Conservation (phyloP, 2,888 invertebrate species). For the Zygaena filipendulae region DNA sequence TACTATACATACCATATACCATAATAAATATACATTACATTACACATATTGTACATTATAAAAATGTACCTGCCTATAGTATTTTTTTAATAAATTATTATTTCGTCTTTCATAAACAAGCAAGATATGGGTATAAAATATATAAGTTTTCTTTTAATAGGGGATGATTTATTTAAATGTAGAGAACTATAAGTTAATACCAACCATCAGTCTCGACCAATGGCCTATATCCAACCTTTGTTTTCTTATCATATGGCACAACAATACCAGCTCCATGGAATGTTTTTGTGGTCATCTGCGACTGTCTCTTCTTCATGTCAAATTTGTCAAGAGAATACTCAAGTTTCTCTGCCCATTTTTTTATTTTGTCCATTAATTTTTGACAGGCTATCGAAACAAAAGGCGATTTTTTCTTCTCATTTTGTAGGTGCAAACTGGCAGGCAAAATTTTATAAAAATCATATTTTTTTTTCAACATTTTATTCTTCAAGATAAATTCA, state of each 20-base stretch:
- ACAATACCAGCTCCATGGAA: constrained; percentile 87
- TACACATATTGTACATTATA: too few relatives aligned
- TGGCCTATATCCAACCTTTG: constrained; percentile 86
- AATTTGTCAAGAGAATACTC: constrained; percentile 68
- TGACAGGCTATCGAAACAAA: constrained; percentile 72
- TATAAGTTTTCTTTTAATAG: too few relatives aligned
- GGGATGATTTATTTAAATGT: too few relatives aligned
- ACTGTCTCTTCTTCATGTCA: constrained; percentile 69
- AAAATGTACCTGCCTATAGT: too few relatives aligned
- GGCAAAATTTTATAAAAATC: constrained; percentile 15
- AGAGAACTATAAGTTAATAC: too few relatives aligned
- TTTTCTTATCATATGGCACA: constrained; percentile 84
- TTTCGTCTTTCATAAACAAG: too few relatives aligned
- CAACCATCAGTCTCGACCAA: constrained; percentile 76
- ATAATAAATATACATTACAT: too few relatives aligned
- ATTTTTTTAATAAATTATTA: too few relatives aligned
- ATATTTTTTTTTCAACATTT: too few relatives aligned
- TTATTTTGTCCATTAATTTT: constrained; percentile 71
- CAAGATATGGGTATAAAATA: too few relatives aligned
- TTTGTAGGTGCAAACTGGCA: constrained; percentile 63
- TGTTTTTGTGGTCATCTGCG: constrained; percentile 73
- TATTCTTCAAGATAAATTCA: too few relatives aligned
- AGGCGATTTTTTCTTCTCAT: constrained; percentile 65
- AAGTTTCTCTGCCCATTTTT: constrained; percentile 70
- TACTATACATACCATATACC: too few relatives aligned